Percentiles rank a stretch among this genome's conserved stretches.
These are phyloP conservation scores for Rattus norvegicus DNA, from an alignment of 2,113 vertebrate genomes.

Conservation along the genomic window DNA sequence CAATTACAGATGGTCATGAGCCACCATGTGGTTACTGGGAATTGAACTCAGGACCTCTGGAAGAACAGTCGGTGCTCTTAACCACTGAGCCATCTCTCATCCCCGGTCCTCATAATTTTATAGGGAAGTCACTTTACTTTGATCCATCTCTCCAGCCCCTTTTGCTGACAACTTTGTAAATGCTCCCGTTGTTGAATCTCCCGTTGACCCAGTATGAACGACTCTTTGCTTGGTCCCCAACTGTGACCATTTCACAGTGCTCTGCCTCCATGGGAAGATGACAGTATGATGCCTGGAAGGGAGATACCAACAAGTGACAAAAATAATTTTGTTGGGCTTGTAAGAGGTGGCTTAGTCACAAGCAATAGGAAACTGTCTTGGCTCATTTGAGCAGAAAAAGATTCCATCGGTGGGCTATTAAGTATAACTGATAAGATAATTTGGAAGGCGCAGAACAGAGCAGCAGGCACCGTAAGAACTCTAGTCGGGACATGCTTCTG, in stretches of 20 bases:
- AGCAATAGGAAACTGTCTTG: background rate
- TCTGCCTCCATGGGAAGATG: background rate
- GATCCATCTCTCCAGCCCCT: background rate
- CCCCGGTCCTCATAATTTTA: background rate
- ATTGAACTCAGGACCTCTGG: too few relatives aligned
- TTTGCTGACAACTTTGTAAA: background rate
- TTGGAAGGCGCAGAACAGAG: slow-evolving; percentile 12
- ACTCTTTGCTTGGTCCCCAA: background rate
- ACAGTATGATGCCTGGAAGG: background rate
- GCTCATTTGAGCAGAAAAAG: slow-evolving; percentile 42
- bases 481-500: background rate
- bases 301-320: background rate
- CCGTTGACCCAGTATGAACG: background rate
- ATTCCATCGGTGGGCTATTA: background rate
- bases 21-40: too few relatives aligned
- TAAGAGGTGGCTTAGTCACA: slow-evolving; percentile 4
- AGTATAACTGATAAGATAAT: background rate
- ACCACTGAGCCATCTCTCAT: too few relatives aligned
- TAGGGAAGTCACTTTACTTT: background rate
- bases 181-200: background rate
- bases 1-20: too few relatives aligned
- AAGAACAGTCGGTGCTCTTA: too few relatives aligned
- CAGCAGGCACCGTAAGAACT: background rate
- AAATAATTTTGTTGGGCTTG: background rate
- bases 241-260: background rate